Evolutionary conservation across 2,113 vertebrate species (phyloP).

Genomic region (Orcinus orca): DNA sequence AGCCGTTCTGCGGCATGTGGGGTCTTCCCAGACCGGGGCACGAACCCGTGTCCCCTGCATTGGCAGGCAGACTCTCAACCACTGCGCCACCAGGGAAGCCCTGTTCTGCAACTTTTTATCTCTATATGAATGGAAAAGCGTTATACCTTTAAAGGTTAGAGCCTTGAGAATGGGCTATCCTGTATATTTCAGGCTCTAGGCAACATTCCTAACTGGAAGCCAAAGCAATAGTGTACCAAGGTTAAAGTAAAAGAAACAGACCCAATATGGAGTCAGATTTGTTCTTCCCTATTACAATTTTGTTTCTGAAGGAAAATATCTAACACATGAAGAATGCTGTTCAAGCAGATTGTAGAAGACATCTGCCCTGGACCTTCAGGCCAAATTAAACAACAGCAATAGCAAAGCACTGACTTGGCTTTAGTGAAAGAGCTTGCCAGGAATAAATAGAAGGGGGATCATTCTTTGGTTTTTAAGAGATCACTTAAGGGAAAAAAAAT

Average conservation of each 20-base stretch:
- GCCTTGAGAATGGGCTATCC: neutral
- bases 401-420: neutral
- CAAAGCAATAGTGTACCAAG: neutral
- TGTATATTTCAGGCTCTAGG: neutral
- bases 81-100: no score
- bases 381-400: neutral
- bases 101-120: neutral
- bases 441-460: neutral
- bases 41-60: no score
- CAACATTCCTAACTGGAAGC: neutral
- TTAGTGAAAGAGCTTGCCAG: neutral
- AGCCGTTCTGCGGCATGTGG: no score
- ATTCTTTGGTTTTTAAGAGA: neutral
- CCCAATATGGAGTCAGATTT: neutral
- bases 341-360: rapidly evolving
- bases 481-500: neutral
- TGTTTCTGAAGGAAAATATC: neutral
- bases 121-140: neutral
- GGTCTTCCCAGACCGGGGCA: no score
- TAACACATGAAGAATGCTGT: neutral
- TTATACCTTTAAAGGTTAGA: neutral
- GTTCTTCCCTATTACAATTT: neutral
- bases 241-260: neutral
- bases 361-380: neutral
- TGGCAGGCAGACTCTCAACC: no score